Base-by-base conservation (phyloP, 1,140 invertebrate genomes). In the Platyscapa corneri region DNA sequence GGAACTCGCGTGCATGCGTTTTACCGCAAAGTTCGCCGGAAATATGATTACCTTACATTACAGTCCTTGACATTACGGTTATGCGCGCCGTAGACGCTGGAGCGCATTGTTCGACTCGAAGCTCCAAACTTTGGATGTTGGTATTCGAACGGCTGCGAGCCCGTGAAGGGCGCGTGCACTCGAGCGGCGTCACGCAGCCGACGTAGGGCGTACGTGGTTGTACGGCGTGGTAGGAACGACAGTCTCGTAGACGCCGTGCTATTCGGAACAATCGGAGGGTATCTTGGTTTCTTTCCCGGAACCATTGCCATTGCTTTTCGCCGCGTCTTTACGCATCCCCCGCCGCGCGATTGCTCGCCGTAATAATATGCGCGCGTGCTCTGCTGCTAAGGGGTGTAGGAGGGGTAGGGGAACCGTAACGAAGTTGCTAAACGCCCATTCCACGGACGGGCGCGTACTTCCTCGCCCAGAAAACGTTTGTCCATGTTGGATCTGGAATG, bases 361-460 rank as follows among this genome's bases (percentile, higher is more conserved):
- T 78, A 78, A 79, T 84, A 84, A 84, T 84, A 84, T 84, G 83
- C 83, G 79, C 75, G 75, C 78, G 79, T 64, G 64, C 79, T 78
- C 79, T 84, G 75, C 83, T 56, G 39, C n/a, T n/a, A n/a, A n/a
- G 56, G 37, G 72, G 81, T 42, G 20, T 1, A 37, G n/a, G 42
- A 27, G 64, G 65, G 27, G 20, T 46, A 7, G 56, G 34, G n/a
- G 16, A 23, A 34, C 12, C 70, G 39, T 42, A 20, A 37, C 74
- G 49, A 83, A 83, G 39, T 78, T 84, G 75, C 83, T 64, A 84
- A 84, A 79, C 75, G 70, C 34, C 64, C 82, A 37, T 78, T 78
- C 64, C 65, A 42, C n/a, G 30, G 70, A n/a, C 30, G 65, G 42
- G 65, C 42, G 46, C 76, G 56, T 30, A 37, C 75, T 49, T 27